Percentiles rank a stretch among this genome's conserved stretches.
Evolutionary conservation across 2,113 vertebrate species (phyloP).

Genomic region (Triplophysa dalaica): DNA sequence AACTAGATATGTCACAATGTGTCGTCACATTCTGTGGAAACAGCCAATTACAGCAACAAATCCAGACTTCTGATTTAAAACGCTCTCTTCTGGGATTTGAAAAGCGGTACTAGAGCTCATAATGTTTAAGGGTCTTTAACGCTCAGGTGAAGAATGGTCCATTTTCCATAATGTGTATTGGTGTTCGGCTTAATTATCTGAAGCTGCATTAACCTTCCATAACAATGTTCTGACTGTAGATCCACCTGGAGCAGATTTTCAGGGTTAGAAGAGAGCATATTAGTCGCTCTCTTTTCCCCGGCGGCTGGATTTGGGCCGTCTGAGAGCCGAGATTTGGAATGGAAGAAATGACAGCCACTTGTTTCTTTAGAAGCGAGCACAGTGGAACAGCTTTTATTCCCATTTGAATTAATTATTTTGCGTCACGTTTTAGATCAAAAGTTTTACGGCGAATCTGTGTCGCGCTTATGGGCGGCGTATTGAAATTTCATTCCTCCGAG

Average conservation of each 20-base stretch:
- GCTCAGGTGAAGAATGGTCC: neutral
- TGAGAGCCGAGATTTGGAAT: slow-evolving; percentile 19
- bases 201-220: slow-evolving; percentile 9
- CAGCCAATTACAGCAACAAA: neutral
- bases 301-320: neutral
- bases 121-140: neutral
- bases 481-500: slow-evolving; percentile 36
- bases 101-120: slow-evolving; percentile 36
- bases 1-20: neutral
- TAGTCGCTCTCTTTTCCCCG: neutral
- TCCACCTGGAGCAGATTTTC: slow-evolving; percentile 1
- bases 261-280: neutral
- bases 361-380: slow-evolving; percentile 16
- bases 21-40: neutral
- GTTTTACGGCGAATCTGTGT: slow-evolving; percentile 40
- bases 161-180: slow-evolving; percentile 14
- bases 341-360: slow-evolving; percentile 27
- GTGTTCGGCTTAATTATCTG: slow-evolving; percentile 13
- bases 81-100: neutral
- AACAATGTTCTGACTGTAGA: neutral
- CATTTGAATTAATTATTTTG: slow-evolving; percentile 47
- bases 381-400: slow-evolving; percentile 38
- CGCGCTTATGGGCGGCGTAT: slow-evolving; percentile 12
- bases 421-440: slow-evolving; percentile 33
- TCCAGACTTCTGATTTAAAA: slow-evolving; percentile 33